phyloP scores from a whole-genome alignment of 2,113 vertebrate genomes.

The Serinus canaria region DNA sequence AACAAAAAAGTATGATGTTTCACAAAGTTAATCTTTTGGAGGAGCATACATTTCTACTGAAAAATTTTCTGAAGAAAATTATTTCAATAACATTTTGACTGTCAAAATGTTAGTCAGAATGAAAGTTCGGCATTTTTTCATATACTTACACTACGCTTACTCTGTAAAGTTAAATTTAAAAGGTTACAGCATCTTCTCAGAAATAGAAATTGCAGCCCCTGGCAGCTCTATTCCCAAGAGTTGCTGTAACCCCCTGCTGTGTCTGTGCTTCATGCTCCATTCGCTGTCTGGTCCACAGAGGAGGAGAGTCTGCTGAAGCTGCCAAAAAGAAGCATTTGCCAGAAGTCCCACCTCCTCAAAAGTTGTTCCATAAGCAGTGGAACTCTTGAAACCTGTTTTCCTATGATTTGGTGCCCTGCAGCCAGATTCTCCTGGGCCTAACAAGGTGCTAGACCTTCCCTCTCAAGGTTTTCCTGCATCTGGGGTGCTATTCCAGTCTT shows the following conservation, averaged over 20 bases:
- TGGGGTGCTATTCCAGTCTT: background rate
- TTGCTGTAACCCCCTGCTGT: background rate
- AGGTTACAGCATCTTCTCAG: background rate
- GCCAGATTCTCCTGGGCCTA: background rate
- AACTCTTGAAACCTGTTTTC: constrained; percentile 16
- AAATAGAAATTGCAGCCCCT: background rate
- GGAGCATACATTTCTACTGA: background rate
- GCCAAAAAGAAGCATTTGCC: constrained; percentile 9
- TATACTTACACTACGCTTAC: background rate
- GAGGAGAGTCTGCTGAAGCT: background rate
- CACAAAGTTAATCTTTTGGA: background rate
- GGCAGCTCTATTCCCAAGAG: background rate
- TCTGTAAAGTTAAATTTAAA: background rate
- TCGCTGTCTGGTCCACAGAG: background rate
- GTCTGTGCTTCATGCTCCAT: background rate
- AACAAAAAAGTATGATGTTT: background rate
- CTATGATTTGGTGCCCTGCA: background rate
- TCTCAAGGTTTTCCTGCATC: background rate
- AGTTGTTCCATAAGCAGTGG: constrained; percentile 23
- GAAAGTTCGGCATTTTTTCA: background rate
- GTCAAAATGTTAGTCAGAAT: background rate
- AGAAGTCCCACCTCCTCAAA: constrained; percentile 39
- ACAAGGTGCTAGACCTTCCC: background rate
- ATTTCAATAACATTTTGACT: background rate
- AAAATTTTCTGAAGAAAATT: background rate